Conservation (phyloP, 92 coral and sea anemone species). For the Umimayanthus chanpuru region DNA sequence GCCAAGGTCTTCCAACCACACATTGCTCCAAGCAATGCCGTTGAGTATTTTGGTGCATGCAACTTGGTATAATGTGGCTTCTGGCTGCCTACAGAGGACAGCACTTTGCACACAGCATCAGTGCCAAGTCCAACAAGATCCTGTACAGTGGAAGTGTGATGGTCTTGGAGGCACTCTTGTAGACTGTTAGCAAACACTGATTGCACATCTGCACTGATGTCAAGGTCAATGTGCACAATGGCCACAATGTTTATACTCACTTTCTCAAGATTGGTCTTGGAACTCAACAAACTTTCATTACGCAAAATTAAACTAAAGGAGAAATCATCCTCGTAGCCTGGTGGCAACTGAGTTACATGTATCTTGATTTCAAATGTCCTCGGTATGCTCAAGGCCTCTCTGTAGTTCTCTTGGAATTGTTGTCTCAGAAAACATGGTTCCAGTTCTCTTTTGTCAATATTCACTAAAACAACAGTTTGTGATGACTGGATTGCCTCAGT, state of each 20-base stretch:
- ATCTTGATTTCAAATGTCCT: conserved; percentile 49
- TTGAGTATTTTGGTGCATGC: conserved; percentile 12
- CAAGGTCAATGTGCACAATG: conserved; percentile 13
- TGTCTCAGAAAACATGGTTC: conserved; percentile 26
- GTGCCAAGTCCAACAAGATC: conserved; percentile 28
- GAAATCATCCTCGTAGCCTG: not conserved
- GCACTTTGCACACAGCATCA: not conserved
- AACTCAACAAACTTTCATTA: not conserved
- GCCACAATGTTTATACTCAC: conserved; percentile 13
- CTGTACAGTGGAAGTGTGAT: not conserved
- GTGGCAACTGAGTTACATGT: not conserved
- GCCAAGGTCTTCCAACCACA: conserved; percentile 41
- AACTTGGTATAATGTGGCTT: not conserved
- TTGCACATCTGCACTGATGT: conserved; percentile 20
- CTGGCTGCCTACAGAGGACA: not conserved
- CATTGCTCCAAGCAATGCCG: conserved; percentile 36
- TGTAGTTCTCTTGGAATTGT: conserved; percentile 48
- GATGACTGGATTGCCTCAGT: not conserved
- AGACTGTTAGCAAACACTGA: conserved; percentile 1
- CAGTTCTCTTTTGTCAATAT: conserved; percentile 20
- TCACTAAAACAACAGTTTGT: not conserved
- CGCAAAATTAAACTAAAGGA: conserved; percentile 5
- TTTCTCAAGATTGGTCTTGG: not conserved
- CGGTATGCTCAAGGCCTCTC: conserved; percentile 49
- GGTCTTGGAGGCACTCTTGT: not conserved